Conservation (phyloP, 2,888 invertebrate genomes). For the Sceliomorpha sp. region DNA sequence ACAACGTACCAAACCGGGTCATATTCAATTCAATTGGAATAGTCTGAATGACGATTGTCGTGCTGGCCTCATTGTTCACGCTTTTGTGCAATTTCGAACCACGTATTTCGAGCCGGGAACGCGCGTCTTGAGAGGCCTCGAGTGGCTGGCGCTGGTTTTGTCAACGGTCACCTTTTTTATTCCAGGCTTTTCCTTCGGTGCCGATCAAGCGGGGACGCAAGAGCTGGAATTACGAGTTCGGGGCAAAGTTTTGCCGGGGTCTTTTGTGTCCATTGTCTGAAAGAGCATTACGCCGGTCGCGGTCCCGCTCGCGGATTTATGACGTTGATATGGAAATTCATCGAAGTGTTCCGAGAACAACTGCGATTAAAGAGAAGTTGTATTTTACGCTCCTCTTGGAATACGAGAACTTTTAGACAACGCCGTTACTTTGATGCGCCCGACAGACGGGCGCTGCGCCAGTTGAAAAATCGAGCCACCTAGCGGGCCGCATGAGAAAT, state of each 20-base stretch:
- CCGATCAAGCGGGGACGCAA: conserved; percentile 37
- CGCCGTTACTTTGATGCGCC: conserved; percentile 28
- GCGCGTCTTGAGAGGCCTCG: conserved; percentile 54
- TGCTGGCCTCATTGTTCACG: conserved; percentile 67
- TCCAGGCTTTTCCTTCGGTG: conserved; percentile 42
- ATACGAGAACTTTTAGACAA: not conserved
- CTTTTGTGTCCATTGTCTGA: conserved; percentile 44
- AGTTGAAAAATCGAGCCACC: too few relatives aligned
- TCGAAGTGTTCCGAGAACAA: conserved; percentile 22
- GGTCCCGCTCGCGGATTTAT: conserved; percentile 44
- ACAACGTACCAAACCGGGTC: conserved; percentile 51
- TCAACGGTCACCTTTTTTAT: conserved; percentile 61
- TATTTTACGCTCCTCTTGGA: conserved; percentile 12
- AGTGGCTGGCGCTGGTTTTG: conserved; percentile 58
- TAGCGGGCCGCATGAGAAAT: too few relatives aligned
- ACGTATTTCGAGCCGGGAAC: conserved; percentile 46
- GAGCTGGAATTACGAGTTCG: conserved; percentile 48
- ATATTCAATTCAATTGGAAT: conserved; percentile 64
- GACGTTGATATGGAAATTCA: conserved; percentile 45
- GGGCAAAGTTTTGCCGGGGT: conserved; percentile 40
- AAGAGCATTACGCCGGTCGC: conserved; percentile 39
- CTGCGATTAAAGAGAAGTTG: conserved; percentile 21
- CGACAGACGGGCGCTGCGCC: too few relatives aligned
- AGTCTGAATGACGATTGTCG: conserved; percentile 61
- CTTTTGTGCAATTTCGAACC: conserved; percentile 70